Evolutionary conservation across 1,140 invertebrate genomes (phyloP), one percentile per base, ranked within the genome.

Genomic region (Drosophila bipectinata): DNA sequence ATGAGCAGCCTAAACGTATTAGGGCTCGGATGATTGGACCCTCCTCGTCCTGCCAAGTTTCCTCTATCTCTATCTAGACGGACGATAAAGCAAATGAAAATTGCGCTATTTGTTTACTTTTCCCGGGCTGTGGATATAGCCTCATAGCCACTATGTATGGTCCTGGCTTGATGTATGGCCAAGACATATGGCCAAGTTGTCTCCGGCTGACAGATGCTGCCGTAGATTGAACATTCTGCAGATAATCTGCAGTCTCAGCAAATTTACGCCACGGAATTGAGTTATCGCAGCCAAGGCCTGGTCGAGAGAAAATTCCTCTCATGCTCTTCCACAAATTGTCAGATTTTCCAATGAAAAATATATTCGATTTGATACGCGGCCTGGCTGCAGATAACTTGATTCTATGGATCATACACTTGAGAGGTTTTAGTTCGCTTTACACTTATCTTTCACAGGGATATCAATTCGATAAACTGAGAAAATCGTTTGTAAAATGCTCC

Each of bases 1-100:
- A 87, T 87, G 82, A 87, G 83, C 82, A 87, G 82, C 79, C 82
- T 88, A 82, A 87, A 72, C 74, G 82, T 72, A 87, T 87, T 87
- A 87, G 63, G 51, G 83, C 39, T 66, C 61, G 61, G 60, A 61
- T 87, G 82, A 85, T 85, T 87, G 78, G 78, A 18, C 52, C 28
- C 18, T 32, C 32, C 28, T 32, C 4, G 1, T 12, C 59, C n/a
- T 6, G 7, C 26, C 26, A 28, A 5, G 26, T 28, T 28, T 18
- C 9, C 9, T n/a, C 14, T 54, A 49, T 45, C 28, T 5, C 30
- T 44, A 26, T 53, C 47, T 57, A 4, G 5, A 34, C 14, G 26
- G 47, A 37, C 76, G 75, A 79, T 84, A 76, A 79, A 68, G 72
- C 80, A 87, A 71, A 72, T 82, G 84, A 79, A 87, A 88, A 87